Percentiles rank a stretch among this genome's conserved stretches.
These are phyloP conservation scores for Bombyx huttoni DNA, from an alignment of 2,888 invertebrate species.

Conservation along the genomic window DNA sequence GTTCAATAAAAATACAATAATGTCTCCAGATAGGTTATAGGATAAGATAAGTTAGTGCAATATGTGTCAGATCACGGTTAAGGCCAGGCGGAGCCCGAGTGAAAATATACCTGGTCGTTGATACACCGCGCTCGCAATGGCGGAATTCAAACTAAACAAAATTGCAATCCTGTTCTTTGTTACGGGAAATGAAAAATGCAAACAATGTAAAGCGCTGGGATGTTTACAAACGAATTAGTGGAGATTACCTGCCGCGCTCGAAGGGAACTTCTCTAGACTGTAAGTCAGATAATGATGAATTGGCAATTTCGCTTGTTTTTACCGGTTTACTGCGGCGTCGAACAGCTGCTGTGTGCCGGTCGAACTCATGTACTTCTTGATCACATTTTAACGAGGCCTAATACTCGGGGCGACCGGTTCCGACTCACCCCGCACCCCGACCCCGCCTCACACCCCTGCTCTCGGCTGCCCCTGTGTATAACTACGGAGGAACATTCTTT, in stretches of 20 bases:
- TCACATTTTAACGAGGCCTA: conserved; percentile 5
- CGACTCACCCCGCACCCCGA: conserved; percentile 4
- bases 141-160: not conserved
- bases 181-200: not conserved
- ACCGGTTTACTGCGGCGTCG: not conserved
- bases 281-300: not conserved
- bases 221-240: not conserved
- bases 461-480: not conserved
- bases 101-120: no score
- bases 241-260: not conserved
- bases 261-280: no score
- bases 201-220: not conserved
- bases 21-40: no score
- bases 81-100: no score
- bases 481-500: not conserved
- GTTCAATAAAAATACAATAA: no score
- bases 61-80: no score
- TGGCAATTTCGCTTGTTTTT: not conserved
- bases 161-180: not conserved
- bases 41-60: no score
- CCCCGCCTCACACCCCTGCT: conserved; percentile 5
- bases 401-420: conserved; percentile 11
- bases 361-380: not conserved
- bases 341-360: not conserved
- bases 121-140: not conserved